phyloP scores from a whole-genome alignment of 64 coral and sea anemone genomes.

The Astreopora myriophthalma region DNA sequence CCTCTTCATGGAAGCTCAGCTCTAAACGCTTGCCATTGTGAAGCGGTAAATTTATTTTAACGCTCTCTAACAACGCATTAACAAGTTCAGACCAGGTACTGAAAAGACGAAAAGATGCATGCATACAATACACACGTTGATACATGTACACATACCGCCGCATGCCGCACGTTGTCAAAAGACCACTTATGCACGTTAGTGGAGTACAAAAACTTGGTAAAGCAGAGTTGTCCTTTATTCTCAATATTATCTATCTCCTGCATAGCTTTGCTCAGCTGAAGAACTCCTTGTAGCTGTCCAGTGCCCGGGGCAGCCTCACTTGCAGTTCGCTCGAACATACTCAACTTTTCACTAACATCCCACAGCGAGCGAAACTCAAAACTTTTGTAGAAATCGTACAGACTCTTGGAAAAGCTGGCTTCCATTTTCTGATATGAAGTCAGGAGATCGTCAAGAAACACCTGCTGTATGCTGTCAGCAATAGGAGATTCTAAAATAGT shows the following conservation, averaged over 20 bases:
- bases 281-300: not conserved
- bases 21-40: too few relatives aligned
- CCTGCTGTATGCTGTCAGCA: not conserved
- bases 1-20: too few relatives aligned
- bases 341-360: not conserved
- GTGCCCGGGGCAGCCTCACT: not conserved
- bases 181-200: not conserved
- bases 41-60: too few relatives aligned
- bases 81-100: too few relatives aligned
- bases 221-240: not conserved
- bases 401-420: not conserved
- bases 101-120: too few relatives aligned
- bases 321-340: not conserved
- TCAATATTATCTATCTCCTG: not conserved
- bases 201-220: not conserved
- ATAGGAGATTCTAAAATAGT: slow-evolving; percentile 1
- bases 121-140: too few relatives aligned
- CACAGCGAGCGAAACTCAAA: slow-evolving; percentile 21
- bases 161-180: not conserved
- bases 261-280: not conserved
- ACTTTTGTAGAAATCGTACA: not conserved
- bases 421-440: not conserved
- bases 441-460: not conserved
- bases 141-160: not conserved
- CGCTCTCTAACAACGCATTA: too few relatives aligned